These are phyloP conservation scores for Oophaga pumilio DNA, from an alignment of 2,113 vertebrate species.

Conservation along the genomic window DNA sequence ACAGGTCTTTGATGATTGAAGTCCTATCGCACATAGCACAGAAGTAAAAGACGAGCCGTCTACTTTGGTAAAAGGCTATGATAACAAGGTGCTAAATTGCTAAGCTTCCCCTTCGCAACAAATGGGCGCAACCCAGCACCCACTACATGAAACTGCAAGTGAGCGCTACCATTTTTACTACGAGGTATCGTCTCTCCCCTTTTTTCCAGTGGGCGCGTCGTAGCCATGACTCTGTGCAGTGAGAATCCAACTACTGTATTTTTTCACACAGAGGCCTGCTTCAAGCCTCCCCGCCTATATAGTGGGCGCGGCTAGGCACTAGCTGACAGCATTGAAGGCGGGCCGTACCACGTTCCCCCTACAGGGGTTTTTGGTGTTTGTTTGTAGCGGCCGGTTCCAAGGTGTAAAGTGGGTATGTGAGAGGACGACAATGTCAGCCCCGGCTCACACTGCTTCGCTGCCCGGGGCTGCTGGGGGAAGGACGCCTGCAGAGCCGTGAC, in stretches of 20 bases:
- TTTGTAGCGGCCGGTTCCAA: conserved; percentile 10
- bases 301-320: conserved; percentile 47
- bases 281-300: conserved; percentile 20
- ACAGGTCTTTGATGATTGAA: not conserved
- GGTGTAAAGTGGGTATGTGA: conserved; percentile 48
- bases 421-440: conserved; percentile 16
- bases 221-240: not conserved
- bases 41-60: not conserved
- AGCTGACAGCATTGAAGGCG: conserved; percentile 40
- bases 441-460: conserved; percentile 30
- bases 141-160: not conserved
- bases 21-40: not conserved
- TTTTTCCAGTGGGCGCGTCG: conserved; percentile 17
- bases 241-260: conserved; percentile 2
- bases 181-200: not conserved
- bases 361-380: conserved; percentile 39
- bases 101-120: not conserved
- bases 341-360: conserved; percentile 40
- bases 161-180: conserved; percentile 11
- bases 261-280: conserved; percentile 12
- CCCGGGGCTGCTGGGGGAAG: conserved; percentile 43
- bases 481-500: conserved; percentile 42
- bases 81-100: not conserved
- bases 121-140: conserved; percentile 4
- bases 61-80: not conserved